Base-by-base conservation (phyloP, 2,888 invertebrate species). In the Dryobotodes eremita region DNA sequence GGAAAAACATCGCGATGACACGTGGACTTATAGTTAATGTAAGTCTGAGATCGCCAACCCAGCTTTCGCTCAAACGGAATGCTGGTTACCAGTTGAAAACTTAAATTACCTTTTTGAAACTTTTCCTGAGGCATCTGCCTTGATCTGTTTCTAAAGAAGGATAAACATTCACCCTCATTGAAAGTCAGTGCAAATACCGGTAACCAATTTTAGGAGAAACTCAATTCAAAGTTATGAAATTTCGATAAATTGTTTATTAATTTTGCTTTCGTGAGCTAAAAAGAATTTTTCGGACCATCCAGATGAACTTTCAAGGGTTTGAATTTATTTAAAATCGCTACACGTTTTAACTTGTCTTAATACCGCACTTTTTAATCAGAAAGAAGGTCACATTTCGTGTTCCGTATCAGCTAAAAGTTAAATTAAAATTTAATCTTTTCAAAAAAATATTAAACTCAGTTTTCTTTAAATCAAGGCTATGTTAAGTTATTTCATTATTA, bases 211-310 rank as follows among this genome's bases (percentile, higher is more conserved):
- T 66, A 15, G 66, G n/a, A 70, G 31, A 70, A 61, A 76, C 59
- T 55, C 26, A 66, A 70, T 66, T 66, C 46, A 2, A 81, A 77
- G 57, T 68, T 15, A 77, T 71, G 20, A 81, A 76, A 55, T 76
- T 80, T 62, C 48, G 48, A 23, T 70, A 71, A 61, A 71, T 68
- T 50, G 55, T 66, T 70, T 48, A 76, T 71, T 66, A 76, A 75
- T 66, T 80, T 55, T 71, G 59, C 53, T 70, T 70, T 68, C 26
- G 55, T 61, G n/a, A 79, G 61, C 73, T 81, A 53, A 61, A 55
- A 66, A 81, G n/a, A 71, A 80, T 76, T 80, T 61, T 5, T 66
- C 20, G 48, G 66, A 42, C 23, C 55, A 48, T 71, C 66, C 48
- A 61, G 26, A 53, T 53, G 26, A 79, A 53, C 75, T 79, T 68